Base-by-base conservation (phyloP, 2,888 invertebrate species). In the Pollenia amentaria region DNA sequence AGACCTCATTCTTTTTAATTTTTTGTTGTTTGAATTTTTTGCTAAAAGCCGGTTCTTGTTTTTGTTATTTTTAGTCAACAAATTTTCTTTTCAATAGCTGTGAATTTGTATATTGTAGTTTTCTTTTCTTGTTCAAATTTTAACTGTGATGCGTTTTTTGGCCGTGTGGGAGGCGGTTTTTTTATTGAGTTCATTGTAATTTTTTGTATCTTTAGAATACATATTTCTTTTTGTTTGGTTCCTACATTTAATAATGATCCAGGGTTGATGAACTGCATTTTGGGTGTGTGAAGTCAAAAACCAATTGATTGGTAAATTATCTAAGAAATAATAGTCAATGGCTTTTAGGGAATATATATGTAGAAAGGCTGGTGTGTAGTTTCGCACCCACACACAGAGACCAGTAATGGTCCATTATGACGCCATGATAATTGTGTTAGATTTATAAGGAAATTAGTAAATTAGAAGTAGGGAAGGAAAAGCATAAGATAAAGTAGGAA, bases 11-110 rank as follows among this genome's bases (percentile, higher is more conserved):
- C 67, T 67, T 51, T 53, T 60, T 51, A 60, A 14, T 53, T 40
- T 21, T 38, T 42, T 48, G 40, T 48, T 53, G 14, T 42, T 51
- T 42, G 9, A 12, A 40, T 60, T 77, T 29, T 40, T 48, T 64
- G 42, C 42, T 16, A 67, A 78, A 84, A 85, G 82, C 85, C 82
- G 77, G 85, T 85, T 85, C 77, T 76, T 51, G 57, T 44, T 40
- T n/a, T 51, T 73, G 2, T 21, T 75, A 79, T 78, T 64, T 75
- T 82, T 82, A 82, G 75, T 57, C 51, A 62, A 38, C 40, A 51
- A 16, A 72, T 82, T 67, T 75, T 67, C 42, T 18, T 73, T 73
- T 72, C 9, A 55, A 44, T 64, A 40, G 29, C 16, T 14, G 14
- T 38, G 12, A 44, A 62, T 53, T 57, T 69, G 29, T n/a, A n/a